phyloP scores from a whole-genome alignment of 2,888 invertebrate species.

The Polyommatus iphigenia region DNA sequence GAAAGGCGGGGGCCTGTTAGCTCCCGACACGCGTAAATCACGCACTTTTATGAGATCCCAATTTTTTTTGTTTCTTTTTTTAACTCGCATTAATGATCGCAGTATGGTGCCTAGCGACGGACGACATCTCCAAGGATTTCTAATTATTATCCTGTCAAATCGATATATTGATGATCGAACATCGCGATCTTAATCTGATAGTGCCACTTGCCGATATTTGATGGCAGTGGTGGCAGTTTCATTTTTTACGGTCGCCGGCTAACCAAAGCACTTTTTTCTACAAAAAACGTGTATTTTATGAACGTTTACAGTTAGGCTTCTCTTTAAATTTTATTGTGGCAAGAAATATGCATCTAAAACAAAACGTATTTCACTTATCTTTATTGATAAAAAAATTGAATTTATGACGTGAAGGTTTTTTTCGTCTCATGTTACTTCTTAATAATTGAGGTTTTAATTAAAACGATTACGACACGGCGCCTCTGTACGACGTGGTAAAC shows the following conservation, averaged over 20 bases:
- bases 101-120: slow-evolving; percentile 78
- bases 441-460: slow-evolving; percentile 30
- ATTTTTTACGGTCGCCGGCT: background rate
- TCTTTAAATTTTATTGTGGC: background rate
- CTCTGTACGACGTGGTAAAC: background rate
- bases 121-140: slow-evolving; percentile 79
- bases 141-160: slow-evolving; percentile 80
- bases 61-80: slow-evolving; percentile 65
- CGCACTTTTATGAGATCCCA: slow-evolving; percentile 75
- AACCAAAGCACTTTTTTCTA: background rate
- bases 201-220: slow-evolving; percentile 15
- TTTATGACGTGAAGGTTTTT: slow-evolving; percentile 7
- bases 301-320: background rate
- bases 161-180: slow-evolving; percentile 75
- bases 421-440: slow-evolving; percentile 27
- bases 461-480: slow-evolving; percentile 26
- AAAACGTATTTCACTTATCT: slow-evolving; percentile 5
- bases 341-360: slow-evolving; percentile 7
- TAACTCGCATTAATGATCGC: slow-evolving; percentile 75
- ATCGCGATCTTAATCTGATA: slow-evolving; percentile 67
- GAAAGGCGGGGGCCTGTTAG: slow-evolving; percentile 69
- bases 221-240: slow-evolving; percentile 12
- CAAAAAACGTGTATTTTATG: background rate
- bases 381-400: slow-evolving; percentile 21
- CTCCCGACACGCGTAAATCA: slow-evolving; percentile 77